Conservation (phyloP, 2,797 vertebrate species). For the Gallinago stenura region DNA sequence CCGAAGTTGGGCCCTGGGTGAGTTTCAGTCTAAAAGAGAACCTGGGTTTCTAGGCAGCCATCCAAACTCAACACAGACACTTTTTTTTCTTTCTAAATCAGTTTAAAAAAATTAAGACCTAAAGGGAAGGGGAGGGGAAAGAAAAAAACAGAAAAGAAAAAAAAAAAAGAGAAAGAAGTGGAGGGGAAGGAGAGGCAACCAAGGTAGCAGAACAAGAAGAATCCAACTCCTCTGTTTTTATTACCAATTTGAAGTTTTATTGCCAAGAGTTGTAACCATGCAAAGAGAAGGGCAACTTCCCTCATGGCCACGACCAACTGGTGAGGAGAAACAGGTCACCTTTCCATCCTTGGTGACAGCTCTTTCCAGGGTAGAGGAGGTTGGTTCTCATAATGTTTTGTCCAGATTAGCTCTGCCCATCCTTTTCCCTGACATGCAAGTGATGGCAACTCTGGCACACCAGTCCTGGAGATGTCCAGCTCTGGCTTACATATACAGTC, state of each 20-base stretch:
- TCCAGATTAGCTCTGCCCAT: not conserved
- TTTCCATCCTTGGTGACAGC: not conserved
- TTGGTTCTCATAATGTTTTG: not conserved
- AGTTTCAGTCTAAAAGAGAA: slow-evolving; percentile 72
- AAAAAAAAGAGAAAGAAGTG: not conserved
- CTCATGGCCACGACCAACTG: not conserved
- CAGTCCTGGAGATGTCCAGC: not conserved
- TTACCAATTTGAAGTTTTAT: not conserved
- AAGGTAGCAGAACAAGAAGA: not conserved
- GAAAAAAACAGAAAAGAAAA: not conserved
- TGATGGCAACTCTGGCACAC: not conserved
- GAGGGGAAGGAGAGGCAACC: not conserved
- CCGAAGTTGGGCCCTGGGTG: slow-evolving; percentile 71
- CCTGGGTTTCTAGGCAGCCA: slow-evolving; percentile 77
- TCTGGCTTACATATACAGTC: not conserved
- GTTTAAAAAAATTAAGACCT: slow-evolving; percentile 16
- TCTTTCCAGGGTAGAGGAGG: not conserved
- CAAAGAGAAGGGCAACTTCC: not conserved
- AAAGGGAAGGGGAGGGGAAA: not conserved
- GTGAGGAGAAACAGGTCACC: not conserved
- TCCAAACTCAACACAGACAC: slow-evolving; percentile 79
- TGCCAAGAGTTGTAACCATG: not conserved
- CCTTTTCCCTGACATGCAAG: not conserved
- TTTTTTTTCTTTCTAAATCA: slow-evolving; percentile 72
- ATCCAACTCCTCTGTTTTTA: not conserved